Base-by-base conservation (phyloP, 2,888 invertebrate genomes). In the Adelognathus sp. region DNA sequence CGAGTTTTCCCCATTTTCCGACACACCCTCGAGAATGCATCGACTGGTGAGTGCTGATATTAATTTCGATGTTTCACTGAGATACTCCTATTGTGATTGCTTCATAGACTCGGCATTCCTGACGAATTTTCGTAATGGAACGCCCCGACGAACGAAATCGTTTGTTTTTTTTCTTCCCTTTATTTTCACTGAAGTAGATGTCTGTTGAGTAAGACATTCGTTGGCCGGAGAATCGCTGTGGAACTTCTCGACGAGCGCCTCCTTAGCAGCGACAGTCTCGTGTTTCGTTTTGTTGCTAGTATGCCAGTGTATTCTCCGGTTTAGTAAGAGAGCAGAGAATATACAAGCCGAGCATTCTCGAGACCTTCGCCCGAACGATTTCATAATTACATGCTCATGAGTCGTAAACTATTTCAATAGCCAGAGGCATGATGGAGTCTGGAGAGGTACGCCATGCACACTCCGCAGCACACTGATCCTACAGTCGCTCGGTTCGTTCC, bases 341-440 rank as follows among this genome's bases (percentile, higher is more conserved):
- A 63, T 56, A 79, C 39, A 63, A 46, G 16, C 14, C 41, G 54
- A 16, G 66, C 21, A 44, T 31, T 33, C 74, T 70, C 58, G 29
- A 46, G 58, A 58, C 70, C 50, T n/a, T n/a, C n/a, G 52, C 31
- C 63, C 60, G 61, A 80, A 80, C 76, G 80, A 75, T 79, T 81
- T 24, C 74, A 76, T 82, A 82, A 81, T 81, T 81, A 82, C 67
- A 81, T 70, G 71, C 64, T 74, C 81, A 81, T 80, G 72, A 82
- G 81, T 80, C 78, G 69, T 81, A 82, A 82, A 82, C 80, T 80
- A 80, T 81, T 82, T 80, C 81, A 81, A 81, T 82, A 80, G 77
- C 72, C 72, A 60, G 60, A 36, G 14, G 56, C 67, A 63, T 66
- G 63, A 63, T 72, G 63, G 67, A 79, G 63, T 61, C 44, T 71